A percentile compares a stretch with the other conserved stretches of the same genome.
Conservation (phyloP, 2,888 invertebrate genomes). For the Dilophus febrilis region DNA sequence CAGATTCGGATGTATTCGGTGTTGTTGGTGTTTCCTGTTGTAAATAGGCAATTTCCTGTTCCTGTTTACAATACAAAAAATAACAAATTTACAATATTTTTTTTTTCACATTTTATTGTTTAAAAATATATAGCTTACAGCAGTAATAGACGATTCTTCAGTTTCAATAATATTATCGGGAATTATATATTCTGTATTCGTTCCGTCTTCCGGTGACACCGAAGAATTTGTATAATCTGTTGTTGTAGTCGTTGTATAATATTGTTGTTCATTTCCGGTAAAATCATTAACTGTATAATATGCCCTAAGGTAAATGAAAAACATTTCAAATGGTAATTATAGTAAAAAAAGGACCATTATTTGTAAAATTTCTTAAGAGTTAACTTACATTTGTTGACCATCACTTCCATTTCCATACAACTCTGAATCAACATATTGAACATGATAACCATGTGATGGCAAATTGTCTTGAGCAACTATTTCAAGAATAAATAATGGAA, state of each 20-base stretch:
- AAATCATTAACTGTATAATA: conserved; percentile 58
- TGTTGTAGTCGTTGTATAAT: conserved; percentile 47
- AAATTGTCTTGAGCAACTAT: conserved; percentile 27
- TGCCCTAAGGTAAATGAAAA: conserved; percentile 33
- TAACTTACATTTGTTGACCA: conserved; percentile 42
- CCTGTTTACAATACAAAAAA: too few species aligned
- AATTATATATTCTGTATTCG: conserved; percentile 41
- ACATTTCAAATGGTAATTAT: conserved; percentile 9
- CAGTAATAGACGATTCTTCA: too few species aligned
- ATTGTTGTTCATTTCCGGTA: conserved; percentile 29
- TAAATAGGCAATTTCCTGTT: background rate
- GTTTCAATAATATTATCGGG: too few species aligned
- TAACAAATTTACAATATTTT: too few species aligned
- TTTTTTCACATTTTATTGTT: too few species aligned
- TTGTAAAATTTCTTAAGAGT: background rate
- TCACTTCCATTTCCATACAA: conserved; percentile 43
- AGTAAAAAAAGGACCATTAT: conserved; percentile 4
- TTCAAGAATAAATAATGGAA: too few species aligned
- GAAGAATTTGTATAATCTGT: conserved; percentile 37
- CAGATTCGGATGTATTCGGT: conserved; percentile 30
- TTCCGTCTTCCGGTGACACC: conserved; percentile 23
- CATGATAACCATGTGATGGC: conserved; percentile 37
- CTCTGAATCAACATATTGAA: conserved; percentile 58
- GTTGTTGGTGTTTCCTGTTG: conserved; percentile 18
- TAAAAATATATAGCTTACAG: too few species aligned